phyloP scores from a whole-genome alignment of 2,888 invertebrate genomes.

The Agrochola lychnidis region DNA sequence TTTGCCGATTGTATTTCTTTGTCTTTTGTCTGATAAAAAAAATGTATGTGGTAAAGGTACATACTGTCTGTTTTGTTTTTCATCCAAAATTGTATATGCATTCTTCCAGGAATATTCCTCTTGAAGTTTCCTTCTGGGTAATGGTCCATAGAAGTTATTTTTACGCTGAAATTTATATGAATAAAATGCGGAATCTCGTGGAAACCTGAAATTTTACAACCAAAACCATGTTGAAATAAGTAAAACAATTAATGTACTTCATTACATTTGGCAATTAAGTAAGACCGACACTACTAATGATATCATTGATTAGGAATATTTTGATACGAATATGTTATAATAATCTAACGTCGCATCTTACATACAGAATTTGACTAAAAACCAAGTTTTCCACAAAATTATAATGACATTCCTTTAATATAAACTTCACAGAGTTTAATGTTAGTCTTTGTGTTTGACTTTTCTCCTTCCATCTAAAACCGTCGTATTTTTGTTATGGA shows the following conservation, averaged over 20 bases:
- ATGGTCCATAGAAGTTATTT: neutral
- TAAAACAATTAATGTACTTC: neutral
- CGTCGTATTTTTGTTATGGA: constrained; percentile 44
- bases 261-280: neutral
- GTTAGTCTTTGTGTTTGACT: constrained; percentile 27
- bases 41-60: neutral
- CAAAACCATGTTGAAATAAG: neutral
- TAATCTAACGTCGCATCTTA: neutral
- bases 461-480: constrained; percentile 20
- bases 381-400: constrained; percentile 5
- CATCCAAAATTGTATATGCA: neutral
- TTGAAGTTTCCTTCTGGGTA: neutral
- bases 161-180: neutral
- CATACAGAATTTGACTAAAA: neutral
- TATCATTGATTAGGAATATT: neutral
- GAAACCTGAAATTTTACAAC: neutral
- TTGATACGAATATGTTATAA: neutral
- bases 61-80: neutral
- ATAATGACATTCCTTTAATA: constrained; percentile 7
- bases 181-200: neutral
- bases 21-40: neutral
- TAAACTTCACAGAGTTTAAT: constrained; percentile 25
- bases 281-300: too few relatives aligned
- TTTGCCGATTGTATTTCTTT: neutral
- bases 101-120: neutral